Percentiles rank a stretch among this genome's conserved stretches.
Conservation (phyloP, 1,140 invertebrate genomes). For the Drosophila prosaltans region DNA sequence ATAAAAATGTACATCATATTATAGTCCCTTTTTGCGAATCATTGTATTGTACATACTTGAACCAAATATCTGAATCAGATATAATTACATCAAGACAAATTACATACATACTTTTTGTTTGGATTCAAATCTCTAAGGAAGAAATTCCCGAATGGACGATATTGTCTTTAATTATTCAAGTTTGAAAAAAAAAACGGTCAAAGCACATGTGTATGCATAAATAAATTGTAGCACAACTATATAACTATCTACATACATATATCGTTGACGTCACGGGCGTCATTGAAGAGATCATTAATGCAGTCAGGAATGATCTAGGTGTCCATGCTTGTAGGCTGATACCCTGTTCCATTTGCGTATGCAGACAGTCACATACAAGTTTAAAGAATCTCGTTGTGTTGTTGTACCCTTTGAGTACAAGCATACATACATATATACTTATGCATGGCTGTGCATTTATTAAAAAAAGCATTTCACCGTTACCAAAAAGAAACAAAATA, state of each 20-base stretch:
- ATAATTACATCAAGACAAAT: too few relatives aligned
- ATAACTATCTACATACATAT: neutral
- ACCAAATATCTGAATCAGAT: too few relatives aligned
- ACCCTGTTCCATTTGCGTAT: neutral
- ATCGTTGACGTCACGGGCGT: neutral
- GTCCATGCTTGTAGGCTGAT: neutral
- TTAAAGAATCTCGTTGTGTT: neutral
- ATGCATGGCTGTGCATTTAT: neutral
- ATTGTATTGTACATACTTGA: too few relatives aligned
- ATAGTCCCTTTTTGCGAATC: too few relatives aligned
- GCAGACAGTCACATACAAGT: neutral
- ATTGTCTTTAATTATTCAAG: slow-evolving; percentile 1
- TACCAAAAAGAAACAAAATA: neutral
- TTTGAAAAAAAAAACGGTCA: neutral
- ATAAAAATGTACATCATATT: too few relatives aligned
- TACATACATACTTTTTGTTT: too few relatives aligned
- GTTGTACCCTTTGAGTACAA: neutral
- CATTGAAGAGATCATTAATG: slow-evolving; percentile 1
- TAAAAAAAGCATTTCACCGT: neutral
- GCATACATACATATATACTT: neutral
- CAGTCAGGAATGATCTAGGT: neutral
- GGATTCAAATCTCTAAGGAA: too few relatives aligned
- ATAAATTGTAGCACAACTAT: neutral
- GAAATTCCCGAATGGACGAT: neutral
- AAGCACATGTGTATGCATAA: slow-evolving; percentile 7